Conservation (phyloP, 2,797 vertebrate species). For the Saxicola maurus region DNA sequence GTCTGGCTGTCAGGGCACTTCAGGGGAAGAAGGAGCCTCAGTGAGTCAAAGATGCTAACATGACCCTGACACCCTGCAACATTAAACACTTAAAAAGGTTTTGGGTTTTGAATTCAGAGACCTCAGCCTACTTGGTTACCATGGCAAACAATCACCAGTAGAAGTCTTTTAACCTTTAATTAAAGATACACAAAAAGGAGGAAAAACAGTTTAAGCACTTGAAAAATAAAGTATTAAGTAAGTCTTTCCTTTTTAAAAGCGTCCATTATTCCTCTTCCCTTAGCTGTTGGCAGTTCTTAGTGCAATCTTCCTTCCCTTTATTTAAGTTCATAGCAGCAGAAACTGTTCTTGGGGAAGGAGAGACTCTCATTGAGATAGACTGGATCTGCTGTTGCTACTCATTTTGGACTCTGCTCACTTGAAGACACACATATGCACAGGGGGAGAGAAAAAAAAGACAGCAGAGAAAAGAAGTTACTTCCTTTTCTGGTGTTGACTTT, state of each 20-base stretch:
- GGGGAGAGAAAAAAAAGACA: not conserved
- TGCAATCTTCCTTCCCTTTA: not conserved
- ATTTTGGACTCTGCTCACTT: not conserved
- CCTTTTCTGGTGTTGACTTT: not conserved
- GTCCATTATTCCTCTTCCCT: slow-evolving; percentile 16
- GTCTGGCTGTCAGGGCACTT: not conserved
- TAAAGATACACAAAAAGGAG: slow-evolving; percentile 50
- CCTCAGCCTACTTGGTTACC: slow-evolving; percentile 43
- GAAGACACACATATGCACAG: not conserved
- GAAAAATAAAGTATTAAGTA: slow-evolving; percentile 49
- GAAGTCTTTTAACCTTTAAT: slow-evolving; percentile 60
- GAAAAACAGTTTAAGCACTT: slow-evolving; percentile 38
- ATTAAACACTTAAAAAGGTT: slow-evolving; percentile 30
- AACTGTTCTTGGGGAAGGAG: not conserved
- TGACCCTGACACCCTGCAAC: not conserved
- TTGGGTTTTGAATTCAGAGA: slow-evolving; percentile 35
- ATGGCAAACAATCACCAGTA: slow-evolving; percentile 47
- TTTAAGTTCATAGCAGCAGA: not conserved
- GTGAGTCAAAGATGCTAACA: not conserved
- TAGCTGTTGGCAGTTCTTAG: not conserved
- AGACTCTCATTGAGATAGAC: not conserved
- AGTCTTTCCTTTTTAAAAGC: slow-evolving; percentile 1
- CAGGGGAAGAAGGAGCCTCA: not conserved
- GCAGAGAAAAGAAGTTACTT: not conserved
- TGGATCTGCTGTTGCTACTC: not conserved